Percentiles rank a stretch among this genome's conserved stretches.
These are phyloP conservation scores for Hydrotaea diabolus DNA, from an alignment of 2,888 invertebrate species.

Conservation along the genomic window DNA sequence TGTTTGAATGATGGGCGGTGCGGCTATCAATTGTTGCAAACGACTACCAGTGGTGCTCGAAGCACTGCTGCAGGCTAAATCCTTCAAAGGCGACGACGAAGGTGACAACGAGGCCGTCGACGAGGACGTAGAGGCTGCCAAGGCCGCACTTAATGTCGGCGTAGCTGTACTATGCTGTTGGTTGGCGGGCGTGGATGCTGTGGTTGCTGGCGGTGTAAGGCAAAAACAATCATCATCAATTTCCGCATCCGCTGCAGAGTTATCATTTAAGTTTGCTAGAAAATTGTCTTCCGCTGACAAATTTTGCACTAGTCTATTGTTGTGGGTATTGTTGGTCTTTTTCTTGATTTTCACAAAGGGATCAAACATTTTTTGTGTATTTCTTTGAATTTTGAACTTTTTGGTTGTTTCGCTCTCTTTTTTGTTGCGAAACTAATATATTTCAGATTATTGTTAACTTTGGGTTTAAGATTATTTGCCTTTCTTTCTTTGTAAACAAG, in stretches of 20 bases:
- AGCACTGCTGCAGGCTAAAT: constrained; percentile 62
- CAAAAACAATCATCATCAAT: constrained; percentile 60
- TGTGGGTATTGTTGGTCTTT: constrained; percentile 72
- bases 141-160: constrained; percentile 66
- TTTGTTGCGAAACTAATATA: not conserved
- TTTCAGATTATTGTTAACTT: constrained; percentile 9
- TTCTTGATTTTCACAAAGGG: constrained; percentile 81
- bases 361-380: constrained; percentile 79
- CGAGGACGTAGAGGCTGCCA: constrained; percentile 31
- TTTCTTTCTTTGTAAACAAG: constrained; percentile 67
- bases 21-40: constrained; percentile 78
- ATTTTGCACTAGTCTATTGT: constrained; percentile 54
- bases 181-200: constrained; percentile 66
- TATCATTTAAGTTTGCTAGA: constrained; percentile 20
- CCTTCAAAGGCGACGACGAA: constrained; percentile 31
- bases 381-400: constrained; percentile 32
- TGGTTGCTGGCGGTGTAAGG: constrained; percentile 64
- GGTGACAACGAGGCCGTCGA: constrained; percentile 37
- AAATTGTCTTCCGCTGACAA: constrained; percentile 63
- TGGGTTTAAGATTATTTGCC: constrained; percentile 42
- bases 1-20: constrained; percentile 73
- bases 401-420: not conserved
- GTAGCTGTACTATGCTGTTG: constrained; percentile 59
- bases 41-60: constrained; percentile 73
- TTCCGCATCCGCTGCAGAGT: constrained; percentile 54